A percentile compares a stretch with the other conserved stretches of the same genome.
Conservation (phyloP, 2,888 invertebrate species). For the Adela reaumurella region DNA sequence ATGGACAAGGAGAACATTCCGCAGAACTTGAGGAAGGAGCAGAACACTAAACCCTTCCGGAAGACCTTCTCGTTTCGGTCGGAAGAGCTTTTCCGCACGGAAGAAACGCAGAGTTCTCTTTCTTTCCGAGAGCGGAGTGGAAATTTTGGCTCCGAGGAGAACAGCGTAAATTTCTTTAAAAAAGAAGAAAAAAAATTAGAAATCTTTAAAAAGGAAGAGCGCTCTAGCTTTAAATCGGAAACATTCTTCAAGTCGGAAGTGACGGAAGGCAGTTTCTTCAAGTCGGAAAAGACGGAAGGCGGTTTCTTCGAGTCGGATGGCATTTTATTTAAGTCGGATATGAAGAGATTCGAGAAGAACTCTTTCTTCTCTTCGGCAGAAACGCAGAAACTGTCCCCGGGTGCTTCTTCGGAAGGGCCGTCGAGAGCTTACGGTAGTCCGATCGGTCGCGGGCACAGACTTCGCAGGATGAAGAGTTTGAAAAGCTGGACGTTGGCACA, state of each 20-base stretch:
- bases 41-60: constrained; percentile 44
- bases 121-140: too few species aligned
- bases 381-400: too few species aligned
- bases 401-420: constrained; percentile 35
- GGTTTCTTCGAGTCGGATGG: constrained; percentile 14
- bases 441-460: constrained; percentile 14
- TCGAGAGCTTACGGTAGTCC: constrained; percentile 30
- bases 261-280: too few species aligned
- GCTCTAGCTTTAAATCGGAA: too few species aligned
- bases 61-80: constrained; percentile 14
- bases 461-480: constrained; percentile 4
- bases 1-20: background rate
- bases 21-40: too few species aligned
- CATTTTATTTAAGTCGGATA: background rate
- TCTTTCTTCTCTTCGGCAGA: too few species aligned
- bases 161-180: too few species aligned
- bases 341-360: constrained; percentile 24
- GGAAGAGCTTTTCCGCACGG: too few species aligned
- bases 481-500: constrained; percentile 29
- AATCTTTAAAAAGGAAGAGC: too few species aligned
- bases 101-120: too few species aligned
- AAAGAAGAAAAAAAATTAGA: too few species aligned
- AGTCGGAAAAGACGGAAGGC: constrained; percentile 37
- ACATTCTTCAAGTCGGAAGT: constrained; percentile 12
- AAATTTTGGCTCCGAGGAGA: too few species aligned